Base-by-base conservation (phyloP, 30 jellyfish, hydroid and myxozoan species). In the Aurelia sp. region DNA sequence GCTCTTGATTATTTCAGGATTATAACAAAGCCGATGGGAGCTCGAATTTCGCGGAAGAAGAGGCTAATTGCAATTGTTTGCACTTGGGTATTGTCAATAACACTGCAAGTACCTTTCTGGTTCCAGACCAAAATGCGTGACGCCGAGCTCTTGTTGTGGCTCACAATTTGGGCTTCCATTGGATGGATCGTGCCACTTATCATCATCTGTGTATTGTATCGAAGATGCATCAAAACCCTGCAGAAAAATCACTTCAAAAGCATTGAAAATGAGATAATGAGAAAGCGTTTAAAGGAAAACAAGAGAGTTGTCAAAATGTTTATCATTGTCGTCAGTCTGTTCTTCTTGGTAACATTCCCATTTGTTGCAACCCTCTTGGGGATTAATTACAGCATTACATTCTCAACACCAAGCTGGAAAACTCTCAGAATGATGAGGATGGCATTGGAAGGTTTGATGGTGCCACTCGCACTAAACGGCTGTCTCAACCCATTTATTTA, bases 401-500 rank as follows among this genome's bases (percentile, higher is more conserved):
- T 44, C 55, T 44, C 55, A 10, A 44, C 0, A 44, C 55, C 55
- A 44, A 44, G 55, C 55, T 8, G 6, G 55, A 44, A 44, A 8
- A 44, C 55, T 44, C 1, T 44, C 55, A 44, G 55, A 44, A 5
- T 44, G 13, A 44, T 44, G 55, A 44, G 55, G 55, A 44, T 44
- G 10, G 15, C 55, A 13, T 5, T 44, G 55, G 55, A 44, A 44
- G 8, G 13, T 44, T 13, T 44, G 55, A 44, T 13, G 15, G 48
- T 65, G 40, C 8, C 18, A 37, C 76, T 21, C 9, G 44, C 48
- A 17, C 41, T 65, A 19, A 65, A 65, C 41, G 48, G 53, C 20
- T 65, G 76, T 21, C 20, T 65, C 11, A 65, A 65, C n/a, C 76
- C 76, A 5, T 65, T 65, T 11, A 65, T 65, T 22, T 65, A 65